Evolutionary conservation across 2,888 invertebrate genomes (phyloP), one percentile per base, ranked within the genome.

Genomic region (Psylliodes chrysocephalus): DNA sequence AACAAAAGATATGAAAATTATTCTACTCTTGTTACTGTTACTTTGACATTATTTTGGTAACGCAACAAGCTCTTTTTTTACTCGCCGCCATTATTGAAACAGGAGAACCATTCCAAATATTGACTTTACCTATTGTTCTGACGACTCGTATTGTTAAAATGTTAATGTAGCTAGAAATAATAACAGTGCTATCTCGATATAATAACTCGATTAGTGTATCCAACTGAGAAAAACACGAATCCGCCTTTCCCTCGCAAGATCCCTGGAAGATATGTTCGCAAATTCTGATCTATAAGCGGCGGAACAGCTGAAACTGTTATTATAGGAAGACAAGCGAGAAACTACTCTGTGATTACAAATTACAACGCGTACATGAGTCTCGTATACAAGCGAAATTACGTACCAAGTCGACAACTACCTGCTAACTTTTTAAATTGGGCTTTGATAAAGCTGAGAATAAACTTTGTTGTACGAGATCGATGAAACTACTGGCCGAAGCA

Each of bases 241-340:
- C 35, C 14, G n/a, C 35, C 4, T 14, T 35, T 14, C 35, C 35
- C 35, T 35, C 10, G 12, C 14, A 35, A 35, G 35, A 35, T 35
- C 35, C 35, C 12, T 12, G 12, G n/a, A 35, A 35, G 35, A 35
- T 35, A 35, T 35, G 14, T 35, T 35, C 14, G 35, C 14, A 35
- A 35, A 35, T 35, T 35, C 35, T 35, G 35, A 35, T 35, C 35
- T 35, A 35, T 12, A 35, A 35, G 35, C 35, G 35, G 35, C 14
- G 35, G n/a, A 35, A 35, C 35, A 14, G 35, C 35, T 35, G 35
- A 14, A 35, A 14, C 35, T 35, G 35, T 35, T 35, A 35, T 35
- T 35, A 35, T 35, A 35, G 35, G 35, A 35, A 35, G 35, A 35
- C 35, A 35, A 35, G 35, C 35, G 35, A 35, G 35, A 35, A 35